Conservation (phyloP, 2,113 vertebrate genomes). For the Garra rufa region DNA sequence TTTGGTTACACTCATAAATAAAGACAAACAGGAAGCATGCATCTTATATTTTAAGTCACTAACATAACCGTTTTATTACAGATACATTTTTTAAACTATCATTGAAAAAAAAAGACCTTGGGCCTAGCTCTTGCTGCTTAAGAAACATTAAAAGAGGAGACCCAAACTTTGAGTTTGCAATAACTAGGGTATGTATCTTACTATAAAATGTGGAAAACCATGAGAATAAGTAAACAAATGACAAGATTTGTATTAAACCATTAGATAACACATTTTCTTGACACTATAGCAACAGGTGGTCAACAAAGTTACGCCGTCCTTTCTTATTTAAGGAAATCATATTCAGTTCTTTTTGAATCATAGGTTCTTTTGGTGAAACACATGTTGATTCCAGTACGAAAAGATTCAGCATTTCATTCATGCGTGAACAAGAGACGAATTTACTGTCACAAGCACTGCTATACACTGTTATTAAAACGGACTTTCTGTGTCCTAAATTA, state of each 20-base stretch:
- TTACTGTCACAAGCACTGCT: neutral
- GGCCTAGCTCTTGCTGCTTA: neutral
- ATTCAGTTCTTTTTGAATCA: neutral
- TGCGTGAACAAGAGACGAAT: neutral
- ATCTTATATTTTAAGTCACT: neutral
- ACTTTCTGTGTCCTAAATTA: neutral
- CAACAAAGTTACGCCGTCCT: neutral
- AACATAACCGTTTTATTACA: neutral
- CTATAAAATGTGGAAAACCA: neutral
- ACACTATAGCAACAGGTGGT: constrained; percentile 1
- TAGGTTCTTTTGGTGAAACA: neutral
- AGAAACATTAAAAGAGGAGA: neutral
- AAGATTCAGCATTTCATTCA: neutral
- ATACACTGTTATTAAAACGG: too few relatives aligned
- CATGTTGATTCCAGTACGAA: neutral
- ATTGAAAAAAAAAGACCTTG: too few relatives aligned
- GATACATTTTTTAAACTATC: neutral
- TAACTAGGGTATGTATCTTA: neutral
- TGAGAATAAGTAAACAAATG: neutral
- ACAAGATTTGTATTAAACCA: neutral
- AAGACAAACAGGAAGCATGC: neutral
- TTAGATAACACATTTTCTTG: neutral
- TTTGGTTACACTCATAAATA: neutral
- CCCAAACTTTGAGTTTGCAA: neutral
- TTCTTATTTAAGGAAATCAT: neutral